Conservation (phyloP, 2,888 invertebrate species). For the Heliconius hortense region DNA sequence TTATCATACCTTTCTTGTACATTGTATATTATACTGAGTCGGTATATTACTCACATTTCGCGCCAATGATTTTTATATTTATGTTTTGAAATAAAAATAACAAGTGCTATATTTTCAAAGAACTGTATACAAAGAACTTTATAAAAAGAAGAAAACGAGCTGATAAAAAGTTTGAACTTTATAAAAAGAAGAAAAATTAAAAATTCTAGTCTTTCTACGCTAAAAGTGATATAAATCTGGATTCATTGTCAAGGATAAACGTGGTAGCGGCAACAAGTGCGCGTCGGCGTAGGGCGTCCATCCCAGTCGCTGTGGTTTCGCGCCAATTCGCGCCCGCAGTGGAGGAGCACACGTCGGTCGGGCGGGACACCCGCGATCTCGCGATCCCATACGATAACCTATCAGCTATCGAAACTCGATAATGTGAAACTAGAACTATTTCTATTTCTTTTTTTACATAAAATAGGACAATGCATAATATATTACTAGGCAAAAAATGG, state of each 20-base stretch:
- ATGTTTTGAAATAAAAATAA: background rate
- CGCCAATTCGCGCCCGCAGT: constrained; percentile 73
- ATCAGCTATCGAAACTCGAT: constrained; percentile 9
- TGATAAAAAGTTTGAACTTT: no score
- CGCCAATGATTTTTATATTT: background rate
- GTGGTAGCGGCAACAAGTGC: constrained; percentile 69
- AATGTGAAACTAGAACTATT: background rate
- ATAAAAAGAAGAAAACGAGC: background rate
- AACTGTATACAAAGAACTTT: no score
- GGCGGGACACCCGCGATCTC: constrained; percentile 55
- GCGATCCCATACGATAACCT: constrained; percentile 30
- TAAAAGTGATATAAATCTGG: constrained; percentile 30
- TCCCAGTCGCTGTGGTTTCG: constrained; percentile 62
- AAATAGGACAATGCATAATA: background rate
- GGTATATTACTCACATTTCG: no score
- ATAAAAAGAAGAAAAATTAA: background rate
- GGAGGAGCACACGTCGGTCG: constrained; percentile 67
- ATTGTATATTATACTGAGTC: background rate
- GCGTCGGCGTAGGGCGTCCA: constrained; percentile 63
- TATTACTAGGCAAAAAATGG: background rate
- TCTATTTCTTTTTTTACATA: background rate
- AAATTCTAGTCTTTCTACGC: background rate
- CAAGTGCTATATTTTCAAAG: background rate
- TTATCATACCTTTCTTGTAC: background rate
- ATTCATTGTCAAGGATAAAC: constrained; percentile 61